Evolutionary conservation across 2,888 invertebrate species (phyloP).

Genomic region (Anarsia innoxiella): DNA sequence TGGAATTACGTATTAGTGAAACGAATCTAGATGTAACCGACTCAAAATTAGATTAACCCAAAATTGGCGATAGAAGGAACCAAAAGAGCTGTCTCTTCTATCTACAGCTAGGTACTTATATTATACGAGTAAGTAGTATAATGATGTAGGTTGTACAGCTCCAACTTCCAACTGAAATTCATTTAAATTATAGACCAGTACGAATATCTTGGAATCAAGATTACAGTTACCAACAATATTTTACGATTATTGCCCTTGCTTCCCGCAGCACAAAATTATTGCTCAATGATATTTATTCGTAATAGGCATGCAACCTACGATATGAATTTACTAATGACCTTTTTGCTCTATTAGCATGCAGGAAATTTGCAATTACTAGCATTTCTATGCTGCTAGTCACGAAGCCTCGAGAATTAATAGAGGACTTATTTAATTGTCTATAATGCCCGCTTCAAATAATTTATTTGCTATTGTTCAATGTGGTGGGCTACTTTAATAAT

Average conservation of each 20-base stretch:
- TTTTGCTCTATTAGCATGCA: constrained; percentile 39
- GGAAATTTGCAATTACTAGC: constrained; percentile 40
- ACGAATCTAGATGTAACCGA: too few relatives aligned
- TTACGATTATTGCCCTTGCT: constrained; percentile 8
- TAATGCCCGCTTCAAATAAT: not conserved
- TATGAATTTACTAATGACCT: constrained; percentile 32
- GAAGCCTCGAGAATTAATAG: constrained; percentile 21
- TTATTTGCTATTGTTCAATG: constrained; percentile 9
- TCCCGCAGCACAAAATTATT: constrained; percentile 8
- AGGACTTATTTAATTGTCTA: constrained; percentile 5
- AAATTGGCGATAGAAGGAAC: too few relatives aligned
- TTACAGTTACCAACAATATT: constrained; percentile 8
- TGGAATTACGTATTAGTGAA: too few relatives aligned
- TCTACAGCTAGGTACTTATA: too few relatives aligned
- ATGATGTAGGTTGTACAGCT: too few relatives aligned
- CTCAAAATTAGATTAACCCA: too few relatives aligned
- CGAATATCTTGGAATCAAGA: too few relatives aligned
- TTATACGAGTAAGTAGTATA: too few relatives aligned
- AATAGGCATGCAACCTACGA: constrained; percentile 10
- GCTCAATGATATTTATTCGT: constrained; percentile 8
- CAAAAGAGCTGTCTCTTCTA: too few relatives aligned
- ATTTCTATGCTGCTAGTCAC: constrained; percentile 29
- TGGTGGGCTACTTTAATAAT: too few relatives aligned
- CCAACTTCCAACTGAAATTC: too few relatives aligned
- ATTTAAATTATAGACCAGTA: too few relatives aligned